Evolutionary conservation across 2,888 invertebrate species (phyloP), one percentile per base, ranked within the genome.

Genomic region (Sycophila texana): DNA sequence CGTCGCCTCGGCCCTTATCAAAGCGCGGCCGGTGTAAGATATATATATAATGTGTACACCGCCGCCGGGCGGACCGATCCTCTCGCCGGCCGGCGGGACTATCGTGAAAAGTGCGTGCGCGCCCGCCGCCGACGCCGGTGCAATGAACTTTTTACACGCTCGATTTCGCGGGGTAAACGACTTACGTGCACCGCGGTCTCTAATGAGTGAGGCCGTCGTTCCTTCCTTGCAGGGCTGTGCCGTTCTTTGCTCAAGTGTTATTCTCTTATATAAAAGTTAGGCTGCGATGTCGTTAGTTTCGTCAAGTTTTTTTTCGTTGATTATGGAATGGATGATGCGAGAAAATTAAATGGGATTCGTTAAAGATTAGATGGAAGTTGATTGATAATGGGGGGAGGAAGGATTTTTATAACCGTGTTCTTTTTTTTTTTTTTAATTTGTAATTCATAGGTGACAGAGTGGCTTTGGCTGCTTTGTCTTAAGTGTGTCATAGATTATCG

Each of bases 401-500:
- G 4, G n/a, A 53, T 53, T 63, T 63, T n/a, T n/a, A 53, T 20
- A 22, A 55, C 30, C 51, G n/a, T 1, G 47, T 18, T 65, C 49
- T 55, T 67, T 30, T 49, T 51, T 30, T 49, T 51, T 66, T 51
- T 39, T 65, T 65, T 51, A 65, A 49, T 20, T 55, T n/a, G 13
- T 12, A 63, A 63, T 39, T 16, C 16, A 65, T n/a, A 65, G 58
- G 5, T n/a, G 14, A 18, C 12, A n/a, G 3, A 26, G 53, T 53
- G 4, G 18, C 53, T 10, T 10, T 68, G 3, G 16, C n/a, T 12
- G 16, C 20, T 60, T 55, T 39, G n/a, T 58, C 61, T 55, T 12
- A 63, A 47, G 49, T 49, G 18, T 67, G 66, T 74, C 74, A 67
- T 66, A 74, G 4, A 79, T 70, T 20, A 63, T 57, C n/a, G n/a